These are phyloP conservation scores for Drosophila koepferae DNA, from an alignment of 2,888 invertebrate species.

Conservation along the genomic window DNA sequence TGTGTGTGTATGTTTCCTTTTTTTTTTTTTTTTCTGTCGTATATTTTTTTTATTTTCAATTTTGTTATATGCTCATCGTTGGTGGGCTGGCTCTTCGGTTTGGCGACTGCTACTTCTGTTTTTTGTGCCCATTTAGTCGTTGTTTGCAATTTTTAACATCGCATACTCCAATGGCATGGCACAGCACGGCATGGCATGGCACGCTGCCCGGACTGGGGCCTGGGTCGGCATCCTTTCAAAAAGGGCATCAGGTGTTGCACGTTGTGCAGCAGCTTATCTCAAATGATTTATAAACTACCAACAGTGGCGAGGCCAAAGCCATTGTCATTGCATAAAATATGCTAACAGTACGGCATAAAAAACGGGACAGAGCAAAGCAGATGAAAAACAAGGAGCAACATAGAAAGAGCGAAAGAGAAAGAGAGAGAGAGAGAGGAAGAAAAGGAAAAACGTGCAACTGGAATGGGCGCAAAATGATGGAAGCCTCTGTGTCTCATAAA, in stretches of 20 bases:
- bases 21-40: conserved; percentile 10
- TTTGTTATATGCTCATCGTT: conserved; percentile 59
- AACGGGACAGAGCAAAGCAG: conserved; percentile 26
- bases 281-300: conserved; percentile 84
- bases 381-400: conserved; percentile 20
- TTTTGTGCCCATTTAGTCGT: conserved; percentile 74
- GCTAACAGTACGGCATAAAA: conserved; percentile 67
- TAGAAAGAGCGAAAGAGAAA: conserved; percentile 11
- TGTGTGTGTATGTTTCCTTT: conserved; percentile 1
- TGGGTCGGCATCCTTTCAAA: conserved; percentile 72
- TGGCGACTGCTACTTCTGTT: conserved; percentile 51
- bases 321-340: conserved; percentile 84
- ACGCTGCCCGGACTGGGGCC: conserved; percentile 8
- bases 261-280: conserved; percentile 83
- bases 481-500: conserved; percentile 20
- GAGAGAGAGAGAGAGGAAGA: conserved; percentile 12
- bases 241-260: conserved; percentile 83
- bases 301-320: conserved; percentile 83
- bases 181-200: conserved; percentile 28
- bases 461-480: conserved; percentile 6
- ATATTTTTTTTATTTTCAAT: conserved; percentile 55
- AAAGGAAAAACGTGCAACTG: not conserved
- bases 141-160: conserved; percentile 75
- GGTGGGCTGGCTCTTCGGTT: conserved; percentile 36
- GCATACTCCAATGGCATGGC: conserved; percentile 50